These are phyloP conservation scores for Perithous albicinctus DNA, from an alignment of 2,888 invertebrate genomes.

Conservation along the genomic window DNA sequence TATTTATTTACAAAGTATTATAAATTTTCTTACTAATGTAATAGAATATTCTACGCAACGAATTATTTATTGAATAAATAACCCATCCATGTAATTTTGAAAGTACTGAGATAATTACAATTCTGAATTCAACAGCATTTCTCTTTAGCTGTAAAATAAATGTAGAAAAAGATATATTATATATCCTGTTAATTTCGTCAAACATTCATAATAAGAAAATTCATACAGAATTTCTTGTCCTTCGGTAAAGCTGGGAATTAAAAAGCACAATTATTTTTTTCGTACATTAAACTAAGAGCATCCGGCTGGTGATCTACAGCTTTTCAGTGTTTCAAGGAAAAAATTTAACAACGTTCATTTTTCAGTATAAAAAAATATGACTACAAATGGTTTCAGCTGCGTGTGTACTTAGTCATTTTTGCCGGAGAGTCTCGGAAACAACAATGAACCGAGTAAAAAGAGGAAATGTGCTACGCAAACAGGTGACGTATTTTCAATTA, in stretches of 20 bases:
- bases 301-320: neutral
- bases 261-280: neutral
- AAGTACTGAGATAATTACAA: too few species aligned
- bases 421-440: neutral
- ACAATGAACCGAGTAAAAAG: neutral
- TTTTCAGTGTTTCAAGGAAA: neutral
- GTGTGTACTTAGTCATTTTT: neutral
- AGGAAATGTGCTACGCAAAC: slow-evolving; percentile 7
- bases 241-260: neutral
- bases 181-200: too few species aligned
- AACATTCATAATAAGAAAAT: too few species aligned
- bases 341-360: neutral
- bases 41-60: too few species aligned
- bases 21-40: too few species aligned
- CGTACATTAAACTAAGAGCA: neutral
- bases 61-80: too few species aligned
- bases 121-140: too few species aligned
- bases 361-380: neutral
- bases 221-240: neutral
- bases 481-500: slow-evolving; percentile 27
- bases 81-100: too few species aligned
- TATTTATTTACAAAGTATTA: too few species aligned
- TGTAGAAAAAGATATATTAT: too few species aligned
- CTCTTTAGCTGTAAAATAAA: too few species aligned
- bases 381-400: neutral